phyloP scores from a whole-genome alignment of 2,888 invertebrate genomes.

The Conomelus anceps region DNA sequence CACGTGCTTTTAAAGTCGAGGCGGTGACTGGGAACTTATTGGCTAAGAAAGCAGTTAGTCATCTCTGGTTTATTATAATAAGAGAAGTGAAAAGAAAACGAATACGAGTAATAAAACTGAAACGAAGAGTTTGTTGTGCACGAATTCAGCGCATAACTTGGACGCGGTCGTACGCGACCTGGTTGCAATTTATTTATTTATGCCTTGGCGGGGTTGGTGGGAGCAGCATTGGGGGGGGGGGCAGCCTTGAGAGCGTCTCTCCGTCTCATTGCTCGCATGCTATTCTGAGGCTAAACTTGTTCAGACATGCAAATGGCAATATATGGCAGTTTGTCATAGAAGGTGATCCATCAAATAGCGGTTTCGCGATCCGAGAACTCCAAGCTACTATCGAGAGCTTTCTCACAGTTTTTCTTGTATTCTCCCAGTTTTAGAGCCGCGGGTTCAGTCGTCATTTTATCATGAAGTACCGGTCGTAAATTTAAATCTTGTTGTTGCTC shows the following conservation, averaged over 20 bases:
- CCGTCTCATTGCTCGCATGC: not conserved
- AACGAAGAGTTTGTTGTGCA: not conserved
- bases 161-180: not conserved
- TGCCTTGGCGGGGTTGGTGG: not conserved
- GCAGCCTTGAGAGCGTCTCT: not conserved
- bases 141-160: not conserved
- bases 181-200: not conserved
- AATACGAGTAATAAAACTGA: not conserved
- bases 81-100: not conserved
- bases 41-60: not conserved
- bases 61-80: not conserved
- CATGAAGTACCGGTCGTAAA: not conserved
- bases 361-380: not conserved
- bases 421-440: not conserved
- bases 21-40: not conserved
- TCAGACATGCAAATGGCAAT: slow-evolving; percentile 5
- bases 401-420: not conserved
- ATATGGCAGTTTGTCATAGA: slow-evolving; percentile 6
- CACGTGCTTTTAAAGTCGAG: not conserved
- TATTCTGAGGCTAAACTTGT: not conserved
- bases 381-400: not conserved
- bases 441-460: not conserved
- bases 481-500: not conserved
- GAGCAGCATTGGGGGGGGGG: not conserved
- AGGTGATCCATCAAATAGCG: slow-evolving; percentile 3